These are phyloP conservation scores for Hassar affinis DNA, from an alignment of 2,113 vertebrate species.

Conservation along the genomic window DNA sequence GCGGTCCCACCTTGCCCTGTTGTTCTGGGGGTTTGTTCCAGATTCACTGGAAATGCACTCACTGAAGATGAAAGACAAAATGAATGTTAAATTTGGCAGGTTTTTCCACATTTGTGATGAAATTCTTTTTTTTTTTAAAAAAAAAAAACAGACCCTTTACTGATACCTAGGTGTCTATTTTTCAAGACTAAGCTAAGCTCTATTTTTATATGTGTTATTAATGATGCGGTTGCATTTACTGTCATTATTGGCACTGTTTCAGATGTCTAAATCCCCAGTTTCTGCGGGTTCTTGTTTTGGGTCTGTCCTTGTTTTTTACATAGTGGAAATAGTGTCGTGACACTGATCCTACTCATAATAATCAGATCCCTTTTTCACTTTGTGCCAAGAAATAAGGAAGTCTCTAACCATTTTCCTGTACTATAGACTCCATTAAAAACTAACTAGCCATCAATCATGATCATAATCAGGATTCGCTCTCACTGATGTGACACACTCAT, in stretches of 20 bases:
- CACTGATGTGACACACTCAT: background rate
- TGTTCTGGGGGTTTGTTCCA: background rate
- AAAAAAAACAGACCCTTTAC: background rate
- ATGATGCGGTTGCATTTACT: background rate
- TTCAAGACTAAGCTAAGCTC: background rate
- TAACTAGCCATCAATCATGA: background rate
- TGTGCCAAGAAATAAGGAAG: background rate
- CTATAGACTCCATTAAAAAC: background rate
- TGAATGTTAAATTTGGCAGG: background rate
- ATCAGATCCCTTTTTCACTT: background rate
- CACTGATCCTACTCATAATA: background rate
- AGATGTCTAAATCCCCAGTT: background rate
- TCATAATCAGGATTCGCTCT: background rate
- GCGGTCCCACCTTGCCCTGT: background rate
- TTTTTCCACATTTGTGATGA: no score
- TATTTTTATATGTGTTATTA: background rate
- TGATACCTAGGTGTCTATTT: background rate
- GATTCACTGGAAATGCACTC: background rate
- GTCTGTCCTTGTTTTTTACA: background rate
- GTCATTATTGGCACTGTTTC: background rate
- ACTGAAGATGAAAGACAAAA: background rate
- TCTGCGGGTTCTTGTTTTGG: background rate
- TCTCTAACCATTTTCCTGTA: background rate
- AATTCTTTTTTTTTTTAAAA: background rate
- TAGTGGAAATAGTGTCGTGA: background rate